These are phyloP conservation scores for Phaethon lepturus DNA, from an alignment of 2,113 vertebrate genomes.

Conservation along the genomic window DNA sequence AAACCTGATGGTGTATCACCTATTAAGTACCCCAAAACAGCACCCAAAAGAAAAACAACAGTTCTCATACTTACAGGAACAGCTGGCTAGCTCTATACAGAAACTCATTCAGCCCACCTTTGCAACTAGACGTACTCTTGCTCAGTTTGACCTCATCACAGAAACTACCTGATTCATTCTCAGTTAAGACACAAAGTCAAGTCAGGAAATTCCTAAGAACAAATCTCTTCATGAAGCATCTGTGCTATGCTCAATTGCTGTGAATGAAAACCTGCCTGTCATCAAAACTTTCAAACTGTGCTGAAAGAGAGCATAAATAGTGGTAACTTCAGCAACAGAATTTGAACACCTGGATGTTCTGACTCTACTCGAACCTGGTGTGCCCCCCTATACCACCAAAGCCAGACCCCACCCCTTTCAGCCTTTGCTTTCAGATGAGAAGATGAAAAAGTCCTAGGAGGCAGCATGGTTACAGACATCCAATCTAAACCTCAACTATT, in stretches of 20 bases:
- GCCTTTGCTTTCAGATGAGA: neutral
- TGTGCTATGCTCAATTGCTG: neutral
- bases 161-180: neutral
- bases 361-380: neutral
- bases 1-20: neutral
- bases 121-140: neutral
- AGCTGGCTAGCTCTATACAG: neutral
- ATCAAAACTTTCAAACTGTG: neutral
- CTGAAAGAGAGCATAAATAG: neutral
- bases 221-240: neutral
- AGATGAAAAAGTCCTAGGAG: neutral
- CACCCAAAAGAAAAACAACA: neutral
- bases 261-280: neutral
- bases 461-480: neutral
- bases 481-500: neutral
- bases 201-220: neutral
- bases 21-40: neutral
- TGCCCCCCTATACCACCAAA: rapidly evolving
- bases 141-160: neutral
- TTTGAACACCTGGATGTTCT: rapidly evolving
- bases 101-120: neutral
- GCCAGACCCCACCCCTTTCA: neutral
- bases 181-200: neutral
- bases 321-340: neutral
- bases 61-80: neutral